These are phyloP conservation scores for Neogale vison DNA, from an alignment of 2,113 vertebrate genomes.

Conservation along the genomic window DNA sequence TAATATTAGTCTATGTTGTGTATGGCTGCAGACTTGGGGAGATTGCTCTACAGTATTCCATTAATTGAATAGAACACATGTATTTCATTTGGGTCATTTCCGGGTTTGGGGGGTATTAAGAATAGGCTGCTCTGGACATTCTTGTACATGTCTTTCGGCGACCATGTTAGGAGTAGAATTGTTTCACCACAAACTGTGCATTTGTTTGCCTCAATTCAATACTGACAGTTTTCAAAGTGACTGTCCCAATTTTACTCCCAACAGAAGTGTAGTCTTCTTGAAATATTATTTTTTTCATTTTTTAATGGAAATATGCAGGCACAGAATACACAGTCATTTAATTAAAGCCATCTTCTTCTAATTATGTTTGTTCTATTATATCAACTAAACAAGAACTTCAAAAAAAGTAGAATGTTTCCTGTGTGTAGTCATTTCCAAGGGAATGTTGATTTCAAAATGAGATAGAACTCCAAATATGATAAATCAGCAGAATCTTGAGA, in stretches of 20 bases:
- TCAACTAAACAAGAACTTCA: neutral
- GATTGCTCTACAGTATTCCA: neutral
- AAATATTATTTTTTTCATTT: neutral
- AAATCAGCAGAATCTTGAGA: neutral
- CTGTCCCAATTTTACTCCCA: neutral
- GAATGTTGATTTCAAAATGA: neutral
- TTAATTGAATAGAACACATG: neutral
- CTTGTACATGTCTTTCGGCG: neutral
- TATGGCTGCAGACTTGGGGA: neutral
- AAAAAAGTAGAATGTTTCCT: neutral
- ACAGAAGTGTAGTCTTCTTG: neutral
- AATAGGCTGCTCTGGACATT: neutral
- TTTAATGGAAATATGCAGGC: neutral
- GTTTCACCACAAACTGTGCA: neutral
- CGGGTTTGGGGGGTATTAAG: neutral
- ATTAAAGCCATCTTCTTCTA: neutral
- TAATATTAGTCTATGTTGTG: neutral
- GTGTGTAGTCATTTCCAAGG: neutral
- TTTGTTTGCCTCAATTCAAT: neutral
- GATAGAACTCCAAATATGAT: neutral
- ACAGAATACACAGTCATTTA: neutral
- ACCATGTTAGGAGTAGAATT: neutral
- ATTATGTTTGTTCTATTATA: neutral
- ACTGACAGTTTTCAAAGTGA: neutral
- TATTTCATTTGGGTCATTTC: neutral